Evolutionary conservation across 2,113 vertebrate species (phyloP).

Genomic region (Upupa epops): DNA sequence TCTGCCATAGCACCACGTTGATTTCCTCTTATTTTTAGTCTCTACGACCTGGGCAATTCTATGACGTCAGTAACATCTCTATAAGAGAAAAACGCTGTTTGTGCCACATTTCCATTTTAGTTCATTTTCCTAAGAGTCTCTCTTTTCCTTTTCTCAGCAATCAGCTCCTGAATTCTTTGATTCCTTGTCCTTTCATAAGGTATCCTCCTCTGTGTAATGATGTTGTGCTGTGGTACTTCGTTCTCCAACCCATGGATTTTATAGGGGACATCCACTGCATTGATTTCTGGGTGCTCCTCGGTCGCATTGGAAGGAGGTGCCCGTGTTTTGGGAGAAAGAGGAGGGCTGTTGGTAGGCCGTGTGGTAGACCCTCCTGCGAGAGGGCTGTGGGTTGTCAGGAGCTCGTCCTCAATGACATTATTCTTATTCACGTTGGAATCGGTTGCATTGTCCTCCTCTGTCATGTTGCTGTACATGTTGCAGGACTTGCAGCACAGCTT

Average conservation of each 20-base stretch:
- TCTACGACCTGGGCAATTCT: slow-evolving; percentile 12
- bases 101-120: slow-evolving; percentile 73
- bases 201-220: slow-evolving; percentile 82
- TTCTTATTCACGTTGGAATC: slow-evolving; percentile 39
- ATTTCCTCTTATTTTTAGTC: slow-evolving; percentile 16
- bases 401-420: slow-evolving; percentile 63
- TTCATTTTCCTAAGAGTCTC: slow-evolving; percentile 83
- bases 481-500: slow-evolving; percentile 94
- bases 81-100: slow-evolving; percentile 79
- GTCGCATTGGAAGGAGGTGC: slow-evolving; percentile 54
- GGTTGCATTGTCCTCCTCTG: neutral
- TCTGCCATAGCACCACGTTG: slow-evolving; percentile 63
- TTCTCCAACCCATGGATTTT: slow-evolving; percentile 73
- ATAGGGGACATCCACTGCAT: slow-evolving; percentile 82
- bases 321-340: neutral
- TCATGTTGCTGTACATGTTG: slow-evolving; percentile 64
- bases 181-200: slow-evolving; percentile 89
- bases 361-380: neutral
- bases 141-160: slow-evolving; percentile 85
- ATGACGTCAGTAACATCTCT: slow-evolving; percentile 74
- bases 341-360: slow-evolving; percentile 19
- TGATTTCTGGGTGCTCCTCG: slow-evolving; percentile 81
- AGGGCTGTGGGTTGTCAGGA: slow-evolving; percentile 57
- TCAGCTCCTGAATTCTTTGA: slow-evolving; percentile 93
- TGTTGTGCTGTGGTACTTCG: slow-evolving; percentile 84